Evolutionary conservation across 2,113 vertebrate species (phyloP), one percentile per base, ranked within the genome.

Genomic region (Grammomys surdaster): DNA sequence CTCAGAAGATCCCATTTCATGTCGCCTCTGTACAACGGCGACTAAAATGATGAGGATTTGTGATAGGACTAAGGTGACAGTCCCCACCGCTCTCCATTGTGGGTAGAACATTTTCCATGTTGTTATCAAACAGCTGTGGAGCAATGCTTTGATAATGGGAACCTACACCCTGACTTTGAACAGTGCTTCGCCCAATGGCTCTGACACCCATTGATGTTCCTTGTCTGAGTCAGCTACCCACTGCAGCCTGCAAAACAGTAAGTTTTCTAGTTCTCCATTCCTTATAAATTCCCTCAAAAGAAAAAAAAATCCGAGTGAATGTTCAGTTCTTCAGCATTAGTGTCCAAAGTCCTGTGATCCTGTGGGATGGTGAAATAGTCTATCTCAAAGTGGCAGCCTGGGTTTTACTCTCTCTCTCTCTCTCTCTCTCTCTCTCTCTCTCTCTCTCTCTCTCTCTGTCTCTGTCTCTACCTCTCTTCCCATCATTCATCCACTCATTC

Each of bases 161-260:
- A 60, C 51, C 48, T 51, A 84, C 33, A 72, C 77, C 48, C 60
- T 94, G 33, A 67, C 73, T 77, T 56, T 81, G 76, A 96, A n/a
- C 20, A 78, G 87, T 22, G 28, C 60, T 40, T 65, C 31, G 19
- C 16, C 51, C 77, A 88, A 60, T 10, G 51, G 33, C 73, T 89
- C 86, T 91, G 70, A 90, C 43, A 82, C 46, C 33, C 58, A 56
- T 1, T 28, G 12, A 76, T 69, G 17, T 20, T 78, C 16, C 22
- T 69, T 80, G 22, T 43, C 48, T 75, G 65, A 80, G n/a, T 69
- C 78, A 69, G 60, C 80, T 80, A 48, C 81, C 20, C 5, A 28
- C 12, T 24, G 43, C 10, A 58, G 63, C 33, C 70, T 75, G 4
- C 8, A 89, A 92, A 93, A 63, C 43, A 20, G 10, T 89, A 14